phyloP scores from a whole-genome alignment of 2,113 vertebrate genomes.

The Meles meles region DNA sequence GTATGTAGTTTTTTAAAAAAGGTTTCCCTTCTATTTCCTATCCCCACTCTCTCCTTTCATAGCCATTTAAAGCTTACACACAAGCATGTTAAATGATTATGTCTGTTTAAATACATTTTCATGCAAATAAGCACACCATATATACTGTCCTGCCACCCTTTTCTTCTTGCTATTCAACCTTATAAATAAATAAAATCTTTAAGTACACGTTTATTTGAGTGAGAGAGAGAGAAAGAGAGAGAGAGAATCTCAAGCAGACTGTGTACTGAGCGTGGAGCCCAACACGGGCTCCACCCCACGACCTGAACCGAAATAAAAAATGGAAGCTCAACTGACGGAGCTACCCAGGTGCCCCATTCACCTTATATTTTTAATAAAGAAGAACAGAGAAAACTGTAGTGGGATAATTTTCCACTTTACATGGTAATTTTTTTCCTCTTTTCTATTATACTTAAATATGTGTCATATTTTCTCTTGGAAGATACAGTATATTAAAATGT shows the following conservation, averaged over 20 bases:
- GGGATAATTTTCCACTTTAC: background rate
- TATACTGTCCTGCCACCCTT: background rate
- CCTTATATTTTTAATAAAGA: conserved; percentile 20
- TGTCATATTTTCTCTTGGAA: background rate
- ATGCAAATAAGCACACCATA: background rate
- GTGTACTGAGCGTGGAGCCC: background rate
- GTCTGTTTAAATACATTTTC: background rate
- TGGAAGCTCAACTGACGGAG: background rate
- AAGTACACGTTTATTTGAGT: background rate
- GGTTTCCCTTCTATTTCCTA: background rate
- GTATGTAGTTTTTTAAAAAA: background rate
- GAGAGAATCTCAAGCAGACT: background rate
- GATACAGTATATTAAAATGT: background rate
- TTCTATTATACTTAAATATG: background rate
- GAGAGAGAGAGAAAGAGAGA: background rate
- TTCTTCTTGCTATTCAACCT: background rate
- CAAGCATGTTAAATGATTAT: background rate
- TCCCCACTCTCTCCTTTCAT: background rate
- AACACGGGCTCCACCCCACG: background rate
- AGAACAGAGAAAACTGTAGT: background rate
- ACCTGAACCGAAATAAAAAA: background rate
- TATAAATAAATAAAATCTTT: background rate
- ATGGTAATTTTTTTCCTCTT: background rate
- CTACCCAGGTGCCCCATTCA: background rate
- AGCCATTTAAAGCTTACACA: background rate